Conservation (phyloP, 1,140 invertebrate genomes). For the Hycleus phaleratus region DNA sequence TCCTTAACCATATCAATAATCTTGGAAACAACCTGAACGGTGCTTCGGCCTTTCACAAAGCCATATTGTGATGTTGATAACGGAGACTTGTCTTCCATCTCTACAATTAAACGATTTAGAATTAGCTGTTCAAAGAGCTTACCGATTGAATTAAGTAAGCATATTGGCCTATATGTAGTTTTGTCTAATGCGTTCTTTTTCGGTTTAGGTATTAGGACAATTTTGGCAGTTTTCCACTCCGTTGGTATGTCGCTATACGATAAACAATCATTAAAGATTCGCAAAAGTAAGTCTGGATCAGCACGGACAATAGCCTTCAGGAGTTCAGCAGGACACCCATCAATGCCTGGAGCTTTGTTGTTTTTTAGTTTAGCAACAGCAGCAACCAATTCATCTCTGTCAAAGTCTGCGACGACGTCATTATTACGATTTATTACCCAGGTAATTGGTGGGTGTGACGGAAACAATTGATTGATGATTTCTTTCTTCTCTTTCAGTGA, state of each 20-base stretch:
- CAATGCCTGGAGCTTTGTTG: constrained; percentile 20
- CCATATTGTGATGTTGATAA: constrained; percentile 21
- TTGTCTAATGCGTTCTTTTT: background rate
- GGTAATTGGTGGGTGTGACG: background rate
- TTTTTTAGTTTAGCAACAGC: constrained; percentile 4
- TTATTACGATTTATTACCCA: background rate
- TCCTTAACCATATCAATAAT: background rate
- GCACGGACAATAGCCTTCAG: background rate
- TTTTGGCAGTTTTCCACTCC: constrained; percentile 2
- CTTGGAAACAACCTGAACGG: background rate
- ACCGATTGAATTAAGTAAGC: constrained; percentile 27
- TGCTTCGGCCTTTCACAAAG: constrained; percentile 22
- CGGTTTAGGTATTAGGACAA: background rate
- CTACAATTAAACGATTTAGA: constrained; percentile 15
- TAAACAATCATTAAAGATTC: background rate
- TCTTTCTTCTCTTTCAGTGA: background rate
- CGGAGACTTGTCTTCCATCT: constrained; percentile 12
- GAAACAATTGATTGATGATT: constrained; percentile 10
- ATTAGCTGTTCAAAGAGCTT: constrained; percentile 32
- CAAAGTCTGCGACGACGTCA: background rate
- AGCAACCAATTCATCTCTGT: constrained; percentile 9
- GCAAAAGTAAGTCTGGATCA: background rate
- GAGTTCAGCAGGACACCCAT: constrained; percentile 13
- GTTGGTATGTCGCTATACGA: background rate
- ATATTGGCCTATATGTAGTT: constrained; percentile 31